A percentile compares a stretch with the other conserved stretches of the same genome.
phyloP scores from a whole-genome alignment of 2,888 invertebrate genomes.

The Resseliella maxima region DNA sequence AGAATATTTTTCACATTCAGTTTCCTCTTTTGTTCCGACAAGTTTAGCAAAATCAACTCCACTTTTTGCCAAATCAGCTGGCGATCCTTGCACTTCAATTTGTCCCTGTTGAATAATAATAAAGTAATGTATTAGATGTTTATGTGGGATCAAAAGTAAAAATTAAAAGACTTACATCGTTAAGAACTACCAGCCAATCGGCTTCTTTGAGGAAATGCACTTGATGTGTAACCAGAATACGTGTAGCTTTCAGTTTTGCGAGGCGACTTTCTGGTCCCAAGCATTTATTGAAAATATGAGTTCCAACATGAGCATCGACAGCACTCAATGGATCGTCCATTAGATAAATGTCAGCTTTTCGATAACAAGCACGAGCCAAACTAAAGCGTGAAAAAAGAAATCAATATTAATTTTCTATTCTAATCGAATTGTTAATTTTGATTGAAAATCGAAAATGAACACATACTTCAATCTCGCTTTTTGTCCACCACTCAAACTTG shows the following conservation, averaged over 20 bases:
- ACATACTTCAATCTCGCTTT: conserved; percentile 67
- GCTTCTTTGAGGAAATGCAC: conserved; percentile 76
- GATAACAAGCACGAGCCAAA: conserved; percentile 61
- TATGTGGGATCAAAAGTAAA: no score
- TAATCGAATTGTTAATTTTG: neutral
- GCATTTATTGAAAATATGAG: conserved; percentile 77
- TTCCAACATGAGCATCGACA: conserved; percentile 78
- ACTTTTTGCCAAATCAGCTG: conserved; percentile 68
- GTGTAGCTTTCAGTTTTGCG: conserved; percentile 70
- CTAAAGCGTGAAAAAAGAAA: no score
- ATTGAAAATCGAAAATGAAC: no score
- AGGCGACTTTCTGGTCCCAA: conserved; percentile 70
- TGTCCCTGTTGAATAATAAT: conserved; percentile 66
- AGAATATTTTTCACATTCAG: no score
- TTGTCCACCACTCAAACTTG: conserved; percentile 77
- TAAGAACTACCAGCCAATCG: conserved; percentile 73
- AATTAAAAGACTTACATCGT: conserved; percentile 70
- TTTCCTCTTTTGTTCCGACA: conserved; percentile 58
- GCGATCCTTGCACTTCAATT: conserved; percentile 69
- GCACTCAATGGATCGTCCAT: conserved; percentile 82
- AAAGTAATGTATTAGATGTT: no score
- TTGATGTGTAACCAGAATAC: conserved; percentile 83
- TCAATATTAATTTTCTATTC: no score
- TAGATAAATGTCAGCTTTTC: conserved; percentile 77
- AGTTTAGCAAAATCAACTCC: conserved; percentile 69